Conservation (phyloP, 1,140 invertebrate species). For the Yoshiicerus persimilis region DNA sequence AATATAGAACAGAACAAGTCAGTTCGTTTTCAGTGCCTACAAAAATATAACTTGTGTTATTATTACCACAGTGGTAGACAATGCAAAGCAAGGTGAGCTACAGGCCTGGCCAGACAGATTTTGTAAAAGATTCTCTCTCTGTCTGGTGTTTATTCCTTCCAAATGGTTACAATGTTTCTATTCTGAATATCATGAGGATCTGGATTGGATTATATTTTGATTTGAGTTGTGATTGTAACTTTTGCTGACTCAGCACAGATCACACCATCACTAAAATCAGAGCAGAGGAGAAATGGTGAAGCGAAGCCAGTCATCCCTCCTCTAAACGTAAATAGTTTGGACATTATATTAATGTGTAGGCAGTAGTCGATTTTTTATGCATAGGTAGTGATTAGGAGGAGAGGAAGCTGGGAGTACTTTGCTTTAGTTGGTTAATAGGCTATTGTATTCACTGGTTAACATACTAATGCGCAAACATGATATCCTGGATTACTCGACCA, state of each 20-base stretch:
- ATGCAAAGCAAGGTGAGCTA: background rate
- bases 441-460: background rate
- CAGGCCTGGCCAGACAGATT: background rate
- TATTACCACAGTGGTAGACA: background rate
- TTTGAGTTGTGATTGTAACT: background rate
- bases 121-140: background rate
- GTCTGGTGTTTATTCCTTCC: background rate
- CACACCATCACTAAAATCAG: background rate
- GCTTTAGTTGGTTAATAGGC: background rate
- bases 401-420: background rate
- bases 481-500: background rate
- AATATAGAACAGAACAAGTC: background rate
- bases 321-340: too few species aligned
- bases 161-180: background rate
- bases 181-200: background rate
- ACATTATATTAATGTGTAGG: background rate
- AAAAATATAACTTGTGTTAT: background rate
- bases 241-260: background rate
- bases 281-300: background rate
- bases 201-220: background rate
- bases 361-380: background rate
- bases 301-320: background rate
- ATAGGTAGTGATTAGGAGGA: background rate
- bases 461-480: constrained; percentile 13
- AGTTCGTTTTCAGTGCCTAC: background rate